A percentile compares a stretch with the other conserved stretches of the same genome.
Evolutionary conservation across 2,113 vertebrate species (phyloP).

Genomic region (Caranx ignobilis): DNA sequence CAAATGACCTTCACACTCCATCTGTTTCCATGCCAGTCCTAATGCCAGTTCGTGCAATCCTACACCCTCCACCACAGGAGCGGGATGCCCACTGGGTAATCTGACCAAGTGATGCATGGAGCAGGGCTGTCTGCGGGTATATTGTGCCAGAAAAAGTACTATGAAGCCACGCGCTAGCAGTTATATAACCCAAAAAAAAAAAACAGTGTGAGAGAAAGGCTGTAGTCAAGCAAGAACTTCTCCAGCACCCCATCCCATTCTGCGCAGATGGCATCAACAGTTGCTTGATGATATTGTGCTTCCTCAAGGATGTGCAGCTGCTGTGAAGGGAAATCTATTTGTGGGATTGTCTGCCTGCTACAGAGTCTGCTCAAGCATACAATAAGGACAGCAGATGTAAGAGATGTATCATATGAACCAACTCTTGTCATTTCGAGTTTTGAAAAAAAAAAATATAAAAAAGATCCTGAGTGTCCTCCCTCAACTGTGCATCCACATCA

Average conservation of each 20-base stretch:
- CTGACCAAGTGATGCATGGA: slow-evolving; percentile 78
- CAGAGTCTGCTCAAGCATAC: slow-evolving; percentile 23
- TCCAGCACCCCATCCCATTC: slow-evolving; percentile 29
- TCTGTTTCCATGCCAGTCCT: slow-evolving; percentile 66
- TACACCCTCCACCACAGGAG: slow-evolving; percentile 62
- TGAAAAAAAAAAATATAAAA: background rate
- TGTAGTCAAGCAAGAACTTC: slow-evolving; percentile 57
- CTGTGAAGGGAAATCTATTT: slow-evolving; percentile 36
- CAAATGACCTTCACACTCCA: slow-evolving; percentile 78
- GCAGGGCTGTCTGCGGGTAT: slow-evolving; percentile 55
- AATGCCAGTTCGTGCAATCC: slow-evolving; percentile 67
- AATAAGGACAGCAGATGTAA: slow-evolving; percentile 9
- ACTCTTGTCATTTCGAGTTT: slow-evolving; percentile 1
- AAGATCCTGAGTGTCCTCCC: background rate
- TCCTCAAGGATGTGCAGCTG: slow-evolving; percentile 72
- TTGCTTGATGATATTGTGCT: slow-evolving; percentile 64
- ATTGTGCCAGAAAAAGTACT: slow-evolving; percentile 69
- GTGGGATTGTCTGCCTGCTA: slow-evolving; percentile 1
- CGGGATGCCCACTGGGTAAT: slow-evolving; percentile 78
- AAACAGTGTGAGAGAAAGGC: slow-evolving; percentile 34
- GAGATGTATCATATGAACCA: background rate
- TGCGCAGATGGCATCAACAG: slow-evolving; percentile 75
- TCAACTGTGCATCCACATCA: background rate
- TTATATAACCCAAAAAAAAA: slow-evolving; percentile 65
- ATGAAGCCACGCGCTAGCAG: slow-evolving; percentile 49